Percentiles rank a stretch among this genome's conserved stretches.
These are phyloP conservation scores for Caenorhabditis macrosperma DNA, from an alignment of 2,888 invertebrate species.

Conservation along the genomic window DNA sequence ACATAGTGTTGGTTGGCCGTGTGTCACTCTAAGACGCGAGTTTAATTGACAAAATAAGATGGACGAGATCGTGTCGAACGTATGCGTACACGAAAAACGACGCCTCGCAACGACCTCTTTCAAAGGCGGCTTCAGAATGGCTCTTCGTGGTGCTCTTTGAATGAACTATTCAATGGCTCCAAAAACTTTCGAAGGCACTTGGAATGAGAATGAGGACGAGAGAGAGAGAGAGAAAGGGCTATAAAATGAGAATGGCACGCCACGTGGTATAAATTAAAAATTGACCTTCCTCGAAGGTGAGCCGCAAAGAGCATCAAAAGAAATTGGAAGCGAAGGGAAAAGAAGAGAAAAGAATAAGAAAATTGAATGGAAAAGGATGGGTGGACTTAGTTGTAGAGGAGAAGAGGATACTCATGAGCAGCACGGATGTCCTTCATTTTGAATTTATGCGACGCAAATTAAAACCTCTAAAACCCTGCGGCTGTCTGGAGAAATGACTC, in stretches of 20 bases:
- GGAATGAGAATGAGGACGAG: neutral
- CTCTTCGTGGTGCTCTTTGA: neutral
- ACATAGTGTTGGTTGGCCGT: conserved; percentile 33
- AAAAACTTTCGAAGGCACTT: neutral
- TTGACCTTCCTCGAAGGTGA: conserved; percentile 2
- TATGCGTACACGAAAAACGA: conserved; percentile 13
- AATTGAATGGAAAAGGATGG: conserved; percentile 29
- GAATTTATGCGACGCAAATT: conserved; percentile 42
- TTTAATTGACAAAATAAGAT: conserved; percentile 56
- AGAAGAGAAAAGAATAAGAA: conserved; percentile 24
- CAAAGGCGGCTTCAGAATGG: neutral
- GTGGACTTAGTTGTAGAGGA: conserved; percentile 42
- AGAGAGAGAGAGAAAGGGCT: neutral
- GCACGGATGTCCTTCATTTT: conserved; percentile 35
- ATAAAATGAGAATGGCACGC: neutral
- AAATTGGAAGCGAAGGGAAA: conserved; percentile 10
- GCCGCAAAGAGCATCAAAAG: conserved; percentile 19
- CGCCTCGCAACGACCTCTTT: neutral
- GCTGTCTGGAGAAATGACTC: conserved; percentile 18
- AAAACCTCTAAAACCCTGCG: conserved; percentile 23
- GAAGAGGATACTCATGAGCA: conserved; percentile 27
- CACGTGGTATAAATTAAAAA: neutral
- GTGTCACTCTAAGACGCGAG: conserved; percentile 53
- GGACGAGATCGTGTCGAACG: conserved; percentile 45
- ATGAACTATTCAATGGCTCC: neutral